These are phyloP conservation scores for Aphaenogaster floridana DNA, from an alignment of 1,140 invertebrate genomes.

Conservation along the genomic window DNA sequence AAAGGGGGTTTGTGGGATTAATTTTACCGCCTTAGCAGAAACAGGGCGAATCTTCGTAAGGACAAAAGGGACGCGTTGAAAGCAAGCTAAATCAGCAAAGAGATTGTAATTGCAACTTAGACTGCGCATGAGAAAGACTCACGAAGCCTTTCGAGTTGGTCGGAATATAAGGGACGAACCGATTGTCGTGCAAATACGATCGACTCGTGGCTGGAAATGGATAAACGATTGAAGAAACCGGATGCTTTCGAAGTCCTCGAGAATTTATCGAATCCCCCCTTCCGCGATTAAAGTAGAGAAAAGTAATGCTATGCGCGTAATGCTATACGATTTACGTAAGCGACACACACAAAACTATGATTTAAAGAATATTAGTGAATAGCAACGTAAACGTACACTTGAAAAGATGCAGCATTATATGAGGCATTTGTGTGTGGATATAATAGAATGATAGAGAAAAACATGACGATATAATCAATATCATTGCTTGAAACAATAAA, in stretches of 20 bases:
- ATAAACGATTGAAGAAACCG: slow-evolving; percentile 22
- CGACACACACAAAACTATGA: background rate
- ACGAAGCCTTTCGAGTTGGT: background rate
- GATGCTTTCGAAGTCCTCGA: background rate
- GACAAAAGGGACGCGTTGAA: slow-evolving; percentile 72
- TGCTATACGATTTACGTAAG: background rate
- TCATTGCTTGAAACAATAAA: slow-evolving; percentile 6
- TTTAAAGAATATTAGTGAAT: background rate
- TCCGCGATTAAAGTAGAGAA: slow-evolving; percentile 27
- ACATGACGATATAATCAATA: slow-evolving; percentile 16
- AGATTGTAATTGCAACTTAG: slow-evolving; percentile 80
- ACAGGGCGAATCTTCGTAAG: slow-evolving; percentile 46
- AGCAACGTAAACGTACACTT: background rate
- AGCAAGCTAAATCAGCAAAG: slow-evolving; percentile 75
- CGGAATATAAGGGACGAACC: slow-evolving; percentile 26
- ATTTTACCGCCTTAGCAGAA: slow-evolving; percentile 29
- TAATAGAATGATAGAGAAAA: background rate
- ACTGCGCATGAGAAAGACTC: slow-evolving; percentile 65
- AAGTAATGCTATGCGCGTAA: background rate
- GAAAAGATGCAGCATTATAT: background rate
- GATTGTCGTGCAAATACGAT: slow-evolving; percentile 36
- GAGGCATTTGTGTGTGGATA: background rate
- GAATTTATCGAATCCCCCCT: slow-evolving; percentile 23
- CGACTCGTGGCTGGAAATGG: background rate
- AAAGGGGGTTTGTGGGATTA: slow-evolving; percentile 43